Conservation (phyloP, 2,113 vertebrate genomes). For the Toxotes chatareus region DNA sequence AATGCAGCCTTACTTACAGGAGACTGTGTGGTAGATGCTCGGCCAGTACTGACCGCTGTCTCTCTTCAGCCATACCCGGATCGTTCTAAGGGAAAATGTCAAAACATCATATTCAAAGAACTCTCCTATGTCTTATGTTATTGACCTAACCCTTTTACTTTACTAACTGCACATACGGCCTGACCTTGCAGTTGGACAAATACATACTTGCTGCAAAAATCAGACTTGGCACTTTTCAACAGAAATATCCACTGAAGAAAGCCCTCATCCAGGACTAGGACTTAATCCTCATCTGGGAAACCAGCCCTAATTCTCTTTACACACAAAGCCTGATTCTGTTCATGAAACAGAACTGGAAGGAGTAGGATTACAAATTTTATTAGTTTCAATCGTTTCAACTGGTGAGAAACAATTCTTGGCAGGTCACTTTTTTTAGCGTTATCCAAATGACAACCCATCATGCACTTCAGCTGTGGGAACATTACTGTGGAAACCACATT, state of each 20-base stretch:
- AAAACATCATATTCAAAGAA: conserved; percentile 23
- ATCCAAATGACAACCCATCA: background rate
- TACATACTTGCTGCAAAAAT: background rate
- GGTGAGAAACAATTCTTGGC: background rate
- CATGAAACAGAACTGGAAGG: background rate
- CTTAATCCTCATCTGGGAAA: conserved; percentile 27
- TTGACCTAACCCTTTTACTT: background rate
- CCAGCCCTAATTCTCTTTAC: conserved; percentile 2
- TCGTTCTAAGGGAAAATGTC: conserved; percentile 84
- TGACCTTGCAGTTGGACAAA: background rate
- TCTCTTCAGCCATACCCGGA: conserved; percentile 96
- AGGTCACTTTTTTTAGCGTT: background rate
- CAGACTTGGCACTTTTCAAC: background rate
- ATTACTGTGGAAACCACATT: background rate
- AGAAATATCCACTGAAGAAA: background rate
- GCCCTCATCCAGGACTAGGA: background rate
- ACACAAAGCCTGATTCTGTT: conserved; percentile 15
- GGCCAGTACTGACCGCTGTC: conserved; percentile 99
- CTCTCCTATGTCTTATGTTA: background rate
- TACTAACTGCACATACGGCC: background rate
- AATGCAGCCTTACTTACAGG: conserved; percentile 86
- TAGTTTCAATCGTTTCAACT: background rate
- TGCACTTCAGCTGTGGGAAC: no score
- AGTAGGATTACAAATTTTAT: background rate
- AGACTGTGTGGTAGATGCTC: conserved; percentile 94